phyloP scores from a whole-genome alignment of 2,797 vertebrate genomes.

The Lacerta bilineata region DNA sequence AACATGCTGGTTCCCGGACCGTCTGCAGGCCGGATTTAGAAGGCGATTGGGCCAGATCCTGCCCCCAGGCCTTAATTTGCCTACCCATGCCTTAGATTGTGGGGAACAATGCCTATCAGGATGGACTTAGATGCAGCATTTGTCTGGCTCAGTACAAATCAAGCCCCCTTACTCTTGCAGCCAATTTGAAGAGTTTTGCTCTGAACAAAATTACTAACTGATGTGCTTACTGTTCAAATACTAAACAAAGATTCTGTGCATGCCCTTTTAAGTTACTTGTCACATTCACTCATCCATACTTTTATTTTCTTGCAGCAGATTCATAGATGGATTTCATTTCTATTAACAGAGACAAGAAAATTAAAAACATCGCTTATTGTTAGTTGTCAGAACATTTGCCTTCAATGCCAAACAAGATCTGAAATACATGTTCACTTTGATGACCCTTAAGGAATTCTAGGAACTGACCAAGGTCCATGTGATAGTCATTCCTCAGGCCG shows the following conservation, averaged over 20 bases:
- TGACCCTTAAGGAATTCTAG: conserved; percentile 80
- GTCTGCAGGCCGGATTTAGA: too few species aligned
- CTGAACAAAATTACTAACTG: background rate
- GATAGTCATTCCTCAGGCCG: conserved; percentile 82
- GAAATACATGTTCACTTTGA: conserved; percentile 81
- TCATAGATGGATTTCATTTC: background rate
- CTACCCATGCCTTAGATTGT: background rate
- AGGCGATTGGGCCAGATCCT: too few species aligned
- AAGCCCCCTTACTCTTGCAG: background rate
- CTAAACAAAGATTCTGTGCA: background rate
- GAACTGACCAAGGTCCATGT: conserved; percentile 84
- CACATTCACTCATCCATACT: conserved; percentile 6
- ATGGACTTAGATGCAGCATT: background rate
- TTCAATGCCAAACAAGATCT: conserved; percentile 82
- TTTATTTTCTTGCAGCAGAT: background rate
- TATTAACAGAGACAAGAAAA: conserved; percentile 22
- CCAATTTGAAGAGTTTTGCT: background rate
- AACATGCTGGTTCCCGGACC: too few species aligned
- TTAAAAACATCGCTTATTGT: conserved; percentile 28
- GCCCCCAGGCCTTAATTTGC: too few species aligned
- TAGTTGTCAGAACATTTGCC: conserved; percentile 76
- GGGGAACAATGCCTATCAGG: background rate
- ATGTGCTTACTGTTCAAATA: background rate
- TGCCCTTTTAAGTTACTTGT: background rate
- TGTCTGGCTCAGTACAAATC: background rate